Evolutionary conservation across 2,888 invertebrate genomes (phyloP).

Genomic region (Pseudococcus jackbeardsleyi): DNA sequence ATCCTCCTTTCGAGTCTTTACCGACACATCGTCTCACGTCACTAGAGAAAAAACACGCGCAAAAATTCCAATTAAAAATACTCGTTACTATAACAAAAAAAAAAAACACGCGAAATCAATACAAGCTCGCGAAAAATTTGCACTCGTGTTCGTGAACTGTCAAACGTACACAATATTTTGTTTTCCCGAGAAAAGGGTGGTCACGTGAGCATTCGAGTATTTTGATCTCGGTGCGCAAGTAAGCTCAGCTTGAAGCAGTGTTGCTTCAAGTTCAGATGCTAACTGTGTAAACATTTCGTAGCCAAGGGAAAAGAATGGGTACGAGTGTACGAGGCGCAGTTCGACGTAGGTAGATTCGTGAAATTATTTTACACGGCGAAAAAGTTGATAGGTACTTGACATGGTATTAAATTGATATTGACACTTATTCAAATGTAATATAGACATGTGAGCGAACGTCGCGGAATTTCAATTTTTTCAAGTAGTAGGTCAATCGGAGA

Average conservation of each 20-base stretch:
- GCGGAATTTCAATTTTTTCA: too few relatives aligned
- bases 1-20: not conserved
- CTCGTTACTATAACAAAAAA: not conserved
- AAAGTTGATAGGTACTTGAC: too few relatives aligned
- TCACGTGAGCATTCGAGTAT: constrained; percentile 37
- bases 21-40: not conserved
- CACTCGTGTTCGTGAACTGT: not conserved
- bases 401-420: too few relatives aligned
- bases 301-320: too few relatives aligned
- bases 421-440: too few relatives aligned
- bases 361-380: too few relatives aligned
- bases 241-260: constrained; percentile 28
- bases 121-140: not conserved
- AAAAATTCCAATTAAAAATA: not conserved
- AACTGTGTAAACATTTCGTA: not conserved
- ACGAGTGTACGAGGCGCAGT: too few relatives aligned
- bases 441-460: too few relatives aligned
- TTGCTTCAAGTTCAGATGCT: not conserved
- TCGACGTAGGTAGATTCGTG: too few relatives aligned
- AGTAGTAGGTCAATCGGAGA: too few relatives aligned
- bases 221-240: constrained; percentile 15
- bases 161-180: constrained; percentile 16
- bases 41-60: not conserved
- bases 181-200: not conserved
- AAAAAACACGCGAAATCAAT: constrained; percentile 30